Base-by-base conservation (phyloP, 2,888 invertebrate genomes). In the Tipula confusa region DNA sequence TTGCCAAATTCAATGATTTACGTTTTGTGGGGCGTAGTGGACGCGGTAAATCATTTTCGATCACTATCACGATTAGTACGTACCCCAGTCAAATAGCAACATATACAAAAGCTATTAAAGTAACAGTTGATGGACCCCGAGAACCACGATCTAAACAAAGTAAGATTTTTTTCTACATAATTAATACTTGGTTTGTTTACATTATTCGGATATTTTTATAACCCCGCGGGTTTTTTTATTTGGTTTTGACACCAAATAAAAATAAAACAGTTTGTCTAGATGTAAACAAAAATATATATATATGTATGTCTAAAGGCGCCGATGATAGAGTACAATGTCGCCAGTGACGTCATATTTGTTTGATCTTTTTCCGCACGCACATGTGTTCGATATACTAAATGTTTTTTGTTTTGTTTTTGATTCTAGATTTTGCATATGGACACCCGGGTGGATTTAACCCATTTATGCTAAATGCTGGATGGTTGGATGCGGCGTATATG, bases 1-100 rank as follows among this genome's bases (percentile, higher is more conserved):
- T 99, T 86, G 99, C 99, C 38, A 98, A 98, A 91, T 99, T 99
- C 92, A 98, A 98, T 88, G 99, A 99, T 92, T 92, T 99, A 83
- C 92, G 99, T 87, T 99, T 99, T 90, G 98, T 99, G 83, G 99
- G 99, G 5, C 93, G 98, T 84, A 98, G 98, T 86, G 99, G 99
- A 1, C 92, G 99, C 89, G 99, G 99, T 83, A 99, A 99, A 90
- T 95, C 96, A 79, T 99, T 99, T 90, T 95, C 97, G 9, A 90
- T 99, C 87, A 97, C 98, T 86, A 99, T 99, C 89, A 96, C 96
- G 86, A 96, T 99, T 87, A 94, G 94, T 88, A 93, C 95, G 2
- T 92, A 93, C 86, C 93, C 93, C 9, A 88, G 92, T 85, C 98
- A 98, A 91, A 94, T 98, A 31, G 97, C 98, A 83, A 95, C 97